A percentile compares a stretch with the other conserved stretches of the same genome.
These are phyloP conservation scores for Entomobrya multifasciata DNA, from an alignment of 2,888 invertebrate genomes.

Conservation along the genomic window DNA sequence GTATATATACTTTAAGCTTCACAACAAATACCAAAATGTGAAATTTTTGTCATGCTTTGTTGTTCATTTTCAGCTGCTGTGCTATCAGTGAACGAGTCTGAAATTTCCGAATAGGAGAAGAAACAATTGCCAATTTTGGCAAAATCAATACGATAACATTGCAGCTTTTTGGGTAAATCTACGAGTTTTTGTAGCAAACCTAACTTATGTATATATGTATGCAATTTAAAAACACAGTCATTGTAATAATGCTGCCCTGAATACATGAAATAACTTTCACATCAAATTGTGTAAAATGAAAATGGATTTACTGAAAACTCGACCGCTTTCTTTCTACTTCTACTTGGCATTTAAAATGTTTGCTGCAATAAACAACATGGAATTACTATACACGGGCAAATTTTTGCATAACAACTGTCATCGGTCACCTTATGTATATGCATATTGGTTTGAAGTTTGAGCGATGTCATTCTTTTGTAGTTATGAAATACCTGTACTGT, in stretches of 20 bases:
- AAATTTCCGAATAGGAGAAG: neutral
- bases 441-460: constrained; percentile 64
- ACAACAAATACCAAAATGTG: no score
- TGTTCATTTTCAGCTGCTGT: neutral
- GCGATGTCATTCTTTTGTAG: constrained; percentile 39
- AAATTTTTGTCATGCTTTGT: no score
- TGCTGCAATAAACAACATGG: neutral
- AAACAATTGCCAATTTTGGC: constrained; percentile 15
- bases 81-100: constrained; percentile 2
- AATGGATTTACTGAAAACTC: constrained; percentile 20
- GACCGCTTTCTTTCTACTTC: no score
- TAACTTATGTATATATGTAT: neutral
- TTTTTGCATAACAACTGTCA: constrained; percentile 24
- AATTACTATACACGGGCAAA: neutral
- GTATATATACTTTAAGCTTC: no score
- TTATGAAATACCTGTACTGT: constrained; percentile 5
- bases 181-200: neutral
- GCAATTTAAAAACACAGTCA: neutral
- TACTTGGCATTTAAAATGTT: neutral
- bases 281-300: neutral
- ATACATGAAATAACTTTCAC: neutral
- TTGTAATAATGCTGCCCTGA: neutral
- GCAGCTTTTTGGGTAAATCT: constrained; percentile 30
- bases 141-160: constrained; percentile 30
- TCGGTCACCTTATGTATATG: constrained; percentile 62